These are phyloP conservation scores for Parasteatoda tepidariorum DNA, from an alignment of 1,140 invertebrate species.

Conservation along the genomic window DNA sequence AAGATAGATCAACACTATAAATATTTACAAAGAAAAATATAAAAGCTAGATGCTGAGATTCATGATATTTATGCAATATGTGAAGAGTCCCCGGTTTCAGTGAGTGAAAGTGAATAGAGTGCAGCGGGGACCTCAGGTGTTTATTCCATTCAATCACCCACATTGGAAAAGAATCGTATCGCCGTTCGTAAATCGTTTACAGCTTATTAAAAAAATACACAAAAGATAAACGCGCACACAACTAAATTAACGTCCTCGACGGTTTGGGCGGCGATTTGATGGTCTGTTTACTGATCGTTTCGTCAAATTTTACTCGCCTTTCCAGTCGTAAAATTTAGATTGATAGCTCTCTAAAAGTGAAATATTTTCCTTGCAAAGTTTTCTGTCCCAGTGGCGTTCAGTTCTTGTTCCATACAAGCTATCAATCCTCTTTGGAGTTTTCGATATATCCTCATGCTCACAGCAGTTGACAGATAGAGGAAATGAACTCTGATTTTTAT, in stretches of 20 bases:
- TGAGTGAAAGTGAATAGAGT: too few relatives aligned
- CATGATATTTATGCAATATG: background rate
- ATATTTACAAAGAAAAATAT: too few relatives aligned
- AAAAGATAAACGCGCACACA: background rate
- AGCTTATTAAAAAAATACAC: conserved; percentile 11
- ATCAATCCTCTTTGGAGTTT: too few relatives aligned
- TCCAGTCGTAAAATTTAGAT: conserved; percentile 39
- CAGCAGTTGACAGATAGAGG: too few relatives aligned
- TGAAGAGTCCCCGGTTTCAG: background rate
- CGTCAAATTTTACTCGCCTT: conserved; percentile 50
- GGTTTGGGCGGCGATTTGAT: conserved; percentile 23
- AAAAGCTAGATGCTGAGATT: too few relatives aligned
- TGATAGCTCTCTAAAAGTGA: conserved; percentile 33
- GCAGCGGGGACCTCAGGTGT: background rate
- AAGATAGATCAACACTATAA: too few relatives aligned
- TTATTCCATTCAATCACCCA: background rate
- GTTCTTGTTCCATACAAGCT: too few relatives aligned
- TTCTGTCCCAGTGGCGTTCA: too few relatives aligned
- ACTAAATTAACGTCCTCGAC: conserved; percentile 3
- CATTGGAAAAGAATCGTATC: conserved; percentile 3
- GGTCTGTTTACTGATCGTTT: conserved; percentile 44
- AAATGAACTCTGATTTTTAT: too few relatives aligned
- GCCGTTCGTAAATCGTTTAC: conserved; percentile 5
- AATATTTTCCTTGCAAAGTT: background rate
- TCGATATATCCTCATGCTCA: too few relatives aligned